Percentiles rank a stretch among this genome's conserved stretches.
These are phyloP conservation scores for Drosophila sproati DNA, from an alignment of 1,140 invertebrate genomes.

Conservation along the genomic window DNA sequence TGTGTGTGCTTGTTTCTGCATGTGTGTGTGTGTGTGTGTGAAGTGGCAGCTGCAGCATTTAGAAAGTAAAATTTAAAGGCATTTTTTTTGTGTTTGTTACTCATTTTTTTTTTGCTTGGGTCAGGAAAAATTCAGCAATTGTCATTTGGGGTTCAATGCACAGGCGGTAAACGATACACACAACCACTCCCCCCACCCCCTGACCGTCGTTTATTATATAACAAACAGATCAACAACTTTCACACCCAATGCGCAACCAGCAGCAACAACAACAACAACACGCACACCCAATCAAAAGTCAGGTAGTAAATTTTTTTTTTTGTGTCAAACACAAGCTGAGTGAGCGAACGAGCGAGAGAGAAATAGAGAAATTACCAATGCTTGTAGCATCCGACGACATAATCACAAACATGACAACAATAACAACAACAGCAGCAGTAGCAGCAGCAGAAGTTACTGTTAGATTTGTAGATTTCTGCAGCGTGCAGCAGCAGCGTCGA, in stretches of 20 bases:
- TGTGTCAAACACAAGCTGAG: constrained; percentile 61
- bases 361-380: constrained; percentile 70
- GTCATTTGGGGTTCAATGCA: constrained; percentile 77
- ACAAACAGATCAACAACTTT: constrained; percentile 78
- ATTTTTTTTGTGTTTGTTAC: not conserved
- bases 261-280: constrained; percentile 31
- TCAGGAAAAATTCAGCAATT: constrained; percentile 76
- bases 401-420: constrained; percentile 48
- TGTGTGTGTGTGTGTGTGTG: constrained; percentile 12
- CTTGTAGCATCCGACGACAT: constrained; percentile 69
- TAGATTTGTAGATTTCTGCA: constrained; percentile 36
- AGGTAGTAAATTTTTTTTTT: constrained; percentile 35
- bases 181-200: not conserved
- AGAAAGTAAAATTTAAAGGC: constrained; percentile 67
- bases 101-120: constrained; percentile 25
- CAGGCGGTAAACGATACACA: constrained; percentile 1
- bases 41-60: constrained; percentile 58
- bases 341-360: constrained; percentile 38
- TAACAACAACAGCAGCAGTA: constrained; percentile 21
- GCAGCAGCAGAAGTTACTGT: not conserved
- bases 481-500: constrained; percentile 8
- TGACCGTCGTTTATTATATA: constrained; percentile 60
- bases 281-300: constrained; percentile 64
- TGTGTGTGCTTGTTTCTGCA: constrained; percentile 21
- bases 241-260: constrained; percentile 70